Conservation (phyloP, 1,140 invertebrate species). For the Anoplophora glabripennis region DNA sequence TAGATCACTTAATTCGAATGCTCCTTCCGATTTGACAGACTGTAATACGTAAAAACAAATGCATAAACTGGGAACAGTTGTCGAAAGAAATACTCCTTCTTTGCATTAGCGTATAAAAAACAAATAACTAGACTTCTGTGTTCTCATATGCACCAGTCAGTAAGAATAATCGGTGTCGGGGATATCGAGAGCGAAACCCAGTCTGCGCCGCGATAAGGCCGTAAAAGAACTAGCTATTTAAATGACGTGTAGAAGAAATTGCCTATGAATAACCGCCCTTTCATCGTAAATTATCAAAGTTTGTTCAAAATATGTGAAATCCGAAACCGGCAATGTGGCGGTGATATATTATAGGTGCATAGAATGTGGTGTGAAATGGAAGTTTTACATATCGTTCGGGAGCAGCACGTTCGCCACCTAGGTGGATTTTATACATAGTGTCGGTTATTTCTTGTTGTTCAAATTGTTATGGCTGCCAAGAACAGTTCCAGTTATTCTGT, state of each 20-base stretch:
- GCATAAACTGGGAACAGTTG: not conserved
- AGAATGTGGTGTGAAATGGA: not conserved
- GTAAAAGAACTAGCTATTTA: not conserved
- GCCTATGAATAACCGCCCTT: slow-evolving; percentile 7
- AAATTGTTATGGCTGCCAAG: too few species aligned
- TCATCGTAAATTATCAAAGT: slow-evolving; percentile 7
- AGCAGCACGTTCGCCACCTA: too few species aligned
- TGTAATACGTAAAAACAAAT: too few species aligned
- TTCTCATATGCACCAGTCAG: not conserved
- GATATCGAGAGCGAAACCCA: too few species aligned
- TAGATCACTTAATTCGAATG: too few species aligned
- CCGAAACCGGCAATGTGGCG: not conserved
- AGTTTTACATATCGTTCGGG: not conserved
- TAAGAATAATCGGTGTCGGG: not conserved
- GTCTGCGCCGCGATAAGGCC: not conserved
- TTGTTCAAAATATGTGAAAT: slow-evolving; percentile 12
- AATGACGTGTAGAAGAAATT: slow-evolving; percentile 3
- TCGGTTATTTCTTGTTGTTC: too few species aligned
- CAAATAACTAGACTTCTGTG: not conserved
- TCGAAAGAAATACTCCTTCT: not conserved
- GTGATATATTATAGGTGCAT: slow-evolving; percentile 6
- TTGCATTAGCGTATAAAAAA: not conserved
- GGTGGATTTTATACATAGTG: too few species aligned
- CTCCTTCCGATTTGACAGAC: too few species aligned
- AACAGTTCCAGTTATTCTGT: too few species aligned